These are phyloP conservation scores for Neotoma lepida DNA, from an alignment of 2,113 vertebrate species.

Conservation along the genomic window DNA sequence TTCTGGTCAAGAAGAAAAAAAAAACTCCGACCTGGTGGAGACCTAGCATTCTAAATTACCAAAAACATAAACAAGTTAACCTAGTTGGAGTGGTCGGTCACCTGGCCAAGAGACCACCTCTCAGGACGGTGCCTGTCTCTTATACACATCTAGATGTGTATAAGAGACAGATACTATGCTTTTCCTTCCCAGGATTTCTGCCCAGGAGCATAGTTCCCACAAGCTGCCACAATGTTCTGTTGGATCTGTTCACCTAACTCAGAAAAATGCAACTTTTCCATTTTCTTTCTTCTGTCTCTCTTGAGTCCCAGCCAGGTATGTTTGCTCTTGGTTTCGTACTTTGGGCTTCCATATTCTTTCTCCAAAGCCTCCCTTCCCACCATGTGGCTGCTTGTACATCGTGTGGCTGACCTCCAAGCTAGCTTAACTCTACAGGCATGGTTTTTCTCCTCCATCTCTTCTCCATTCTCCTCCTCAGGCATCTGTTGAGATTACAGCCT, in stretches of 20 bases:
- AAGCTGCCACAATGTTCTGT: background rate
- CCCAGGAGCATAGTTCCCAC: background rate
- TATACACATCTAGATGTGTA: too few species aligned
- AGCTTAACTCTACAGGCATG: background rate
- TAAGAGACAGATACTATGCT: too few species aligned
- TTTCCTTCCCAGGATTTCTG: background rate
- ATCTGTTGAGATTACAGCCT: background rate
- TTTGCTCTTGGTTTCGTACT: background rate
- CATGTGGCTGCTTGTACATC: background rate
- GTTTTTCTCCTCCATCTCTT: background rate
- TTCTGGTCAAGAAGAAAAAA: background rate
- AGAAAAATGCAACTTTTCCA: background rate
- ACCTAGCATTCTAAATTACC: background rate
- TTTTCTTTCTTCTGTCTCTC: background rate
- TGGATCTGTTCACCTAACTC: background rate
- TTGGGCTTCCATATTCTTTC: background rate
- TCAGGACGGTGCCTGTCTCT: too few species aligned
- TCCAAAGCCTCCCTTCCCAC: background rate
- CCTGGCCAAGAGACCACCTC: background rate
- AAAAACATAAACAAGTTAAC: background rate
- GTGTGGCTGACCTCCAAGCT: background rate
- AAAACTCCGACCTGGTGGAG: background rate
- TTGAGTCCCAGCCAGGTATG: background rate
- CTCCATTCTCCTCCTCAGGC: background rate
- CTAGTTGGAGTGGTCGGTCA: background rate